Evolutionary conservation across 2,888 invertebrate species (phyloP).

Genomic region (Ypsolopha sequella): DNA sequence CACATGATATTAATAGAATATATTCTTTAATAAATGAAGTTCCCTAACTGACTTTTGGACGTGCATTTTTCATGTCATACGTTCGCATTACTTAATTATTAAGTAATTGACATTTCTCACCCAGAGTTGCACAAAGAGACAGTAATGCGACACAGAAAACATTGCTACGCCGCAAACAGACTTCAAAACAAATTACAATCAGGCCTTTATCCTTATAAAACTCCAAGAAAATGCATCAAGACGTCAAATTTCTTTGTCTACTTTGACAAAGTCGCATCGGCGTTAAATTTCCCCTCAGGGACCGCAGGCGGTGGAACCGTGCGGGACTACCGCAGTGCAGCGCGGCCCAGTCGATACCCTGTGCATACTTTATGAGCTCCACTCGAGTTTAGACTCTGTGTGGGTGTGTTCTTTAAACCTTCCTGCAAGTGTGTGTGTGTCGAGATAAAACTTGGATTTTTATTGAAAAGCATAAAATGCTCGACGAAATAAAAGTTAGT

Average conservation of each 20-base stretch:
- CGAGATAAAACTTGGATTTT: background rate
- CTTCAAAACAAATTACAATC: background rate
- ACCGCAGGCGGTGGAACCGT: constrained; percentile 32
- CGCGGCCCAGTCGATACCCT: constrained; percentile 38
- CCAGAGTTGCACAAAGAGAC: too few relatives aligned
- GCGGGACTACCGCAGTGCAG: constrained; percentile 30
- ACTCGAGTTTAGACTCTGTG: constrained; percentile 21
- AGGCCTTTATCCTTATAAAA: background rate
- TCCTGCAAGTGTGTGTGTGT: background rate
- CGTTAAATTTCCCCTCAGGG: constrained; percentile 29
- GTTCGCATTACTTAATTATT: too few relatives aligned
- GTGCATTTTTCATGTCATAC: too few relatives aligned
- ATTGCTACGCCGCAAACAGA: background rate
- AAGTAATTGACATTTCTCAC: too few relatives aligned
- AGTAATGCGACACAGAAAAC: too few relatives aligned
- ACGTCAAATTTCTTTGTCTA: constrained; percentile 26
- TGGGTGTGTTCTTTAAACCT: background rate
- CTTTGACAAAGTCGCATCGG: constrained; percentile 42
- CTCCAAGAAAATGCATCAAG: background rate
- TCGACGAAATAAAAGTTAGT: too few relatives aligned
- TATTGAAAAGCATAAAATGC: too few relatives aligned
- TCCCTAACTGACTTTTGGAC: too few relatives aligned
- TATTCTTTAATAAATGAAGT: too few relatives aligned
- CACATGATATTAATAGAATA: too few relatives aligned
- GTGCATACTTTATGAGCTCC: constrained; percentile 61